Evolutionary conservation across 2,888 invertebrate genomes (phyloP).

Genomic region (Andricus quercusramuli): DNA sequence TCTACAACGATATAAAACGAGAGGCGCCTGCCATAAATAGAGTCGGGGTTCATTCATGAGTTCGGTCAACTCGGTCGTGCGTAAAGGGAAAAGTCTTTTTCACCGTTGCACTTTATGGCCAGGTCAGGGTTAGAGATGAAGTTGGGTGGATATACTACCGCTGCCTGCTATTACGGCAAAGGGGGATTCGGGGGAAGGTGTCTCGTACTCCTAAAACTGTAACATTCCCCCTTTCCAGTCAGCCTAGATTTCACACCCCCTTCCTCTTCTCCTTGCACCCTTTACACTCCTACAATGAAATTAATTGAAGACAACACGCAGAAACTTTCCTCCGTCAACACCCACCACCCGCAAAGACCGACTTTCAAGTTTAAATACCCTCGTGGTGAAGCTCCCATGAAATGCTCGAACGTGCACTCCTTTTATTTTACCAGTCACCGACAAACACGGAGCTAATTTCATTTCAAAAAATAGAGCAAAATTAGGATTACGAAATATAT

Average conservation of each 20-base stretch:
- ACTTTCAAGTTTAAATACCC: conserved; percentile 2
- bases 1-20: conserved; percentile 55
- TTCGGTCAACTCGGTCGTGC: conserved; percentile 71
- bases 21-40: conserved; percentile 68
- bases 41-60: conserved; percentile 72
- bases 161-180: not conserved
- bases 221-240: not conserved
- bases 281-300: conserved; percentile 47
- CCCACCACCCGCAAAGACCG: too few relatives aligned
- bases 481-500: not conserved
- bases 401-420: not conserved
- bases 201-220: not conserved
- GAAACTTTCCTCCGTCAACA: conserved; percentile 44
- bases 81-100: conserved; percentile 74
- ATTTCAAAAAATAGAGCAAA: not conserved
- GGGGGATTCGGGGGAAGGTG: conserved; percentile 34
- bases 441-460: not conserved
- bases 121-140: conserved; percentile 73
- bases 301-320: conserved; percentile 53
- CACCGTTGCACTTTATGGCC: conserved; percentile 70
- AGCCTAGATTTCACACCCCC: not conserved
- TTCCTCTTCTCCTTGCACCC: not conserved
- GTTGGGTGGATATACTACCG: conserved; percentile 48
- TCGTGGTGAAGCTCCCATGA: too few relatives aligned
- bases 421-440: not conserved